These are phyloP conservation scores for Standfussiana lucernea DNA, from an alignment of 2,888 invertebrate genomes.

Conservation along the genomic window DNA sequence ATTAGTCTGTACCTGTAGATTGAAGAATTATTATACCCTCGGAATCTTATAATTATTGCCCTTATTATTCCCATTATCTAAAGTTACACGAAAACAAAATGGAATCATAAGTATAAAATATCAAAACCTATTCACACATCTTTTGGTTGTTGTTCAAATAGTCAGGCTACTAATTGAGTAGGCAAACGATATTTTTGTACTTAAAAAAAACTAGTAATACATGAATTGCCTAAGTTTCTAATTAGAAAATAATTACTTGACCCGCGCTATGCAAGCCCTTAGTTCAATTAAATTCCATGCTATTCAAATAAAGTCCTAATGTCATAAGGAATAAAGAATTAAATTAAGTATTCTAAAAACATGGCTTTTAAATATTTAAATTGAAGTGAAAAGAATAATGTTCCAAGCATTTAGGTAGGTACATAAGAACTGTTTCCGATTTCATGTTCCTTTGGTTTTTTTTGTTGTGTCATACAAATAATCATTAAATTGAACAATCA, in stretches of 20 bases:
- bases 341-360: neutral
- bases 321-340: accelerated
- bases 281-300: neutral
- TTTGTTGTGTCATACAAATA: neutral
- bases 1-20: neutral
- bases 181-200: neutral
- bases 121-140: neutral
- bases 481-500: neutral
- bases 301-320: slow-evolving; percentile 3
- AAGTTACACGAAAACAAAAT: neutral
- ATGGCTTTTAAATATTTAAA: neutral
- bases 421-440: neutral
- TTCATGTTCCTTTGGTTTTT: neutral
- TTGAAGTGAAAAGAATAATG: neutral
- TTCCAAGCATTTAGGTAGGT: neutral
- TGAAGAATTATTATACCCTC: neutral
- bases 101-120: neutral
- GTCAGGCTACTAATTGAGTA: neutral
- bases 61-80: too few species aligned
- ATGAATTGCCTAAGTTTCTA: neutral
- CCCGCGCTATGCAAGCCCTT: neutral
- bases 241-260: slow-evolving; percentile 7
- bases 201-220: neutral
- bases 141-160: neutral
- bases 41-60: neutral